phyloP scores from a whole-genome alignment of 2,113 vertebrate species.

The Mesembrinibis cayennensis region DNA sequence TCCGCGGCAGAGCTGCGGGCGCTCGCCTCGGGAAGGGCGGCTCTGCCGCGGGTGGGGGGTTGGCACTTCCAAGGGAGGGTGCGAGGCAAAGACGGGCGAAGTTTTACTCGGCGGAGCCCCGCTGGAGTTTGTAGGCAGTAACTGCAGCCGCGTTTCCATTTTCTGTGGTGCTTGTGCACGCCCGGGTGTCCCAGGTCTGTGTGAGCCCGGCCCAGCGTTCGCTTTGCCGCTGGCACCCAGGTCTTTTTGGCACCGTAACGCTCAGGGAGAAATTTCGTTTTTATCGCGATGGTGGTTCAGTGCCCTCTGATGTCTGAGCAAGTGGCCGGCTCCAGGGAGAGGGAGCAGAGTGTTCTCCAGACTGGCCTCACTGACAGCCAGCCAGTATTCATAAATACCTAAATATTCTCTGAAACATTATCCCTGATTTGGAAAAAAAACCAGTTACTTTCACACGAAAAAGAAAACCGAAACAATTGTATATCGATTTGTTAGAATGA shows the following conservation, averaged over 20 bases:
- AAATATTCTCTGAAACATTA: neutral
- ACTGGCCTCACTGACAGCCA: too few species aligned
- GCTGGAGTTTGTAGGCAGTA: fast-evolving
- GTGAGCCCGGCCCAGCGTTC: fast-evolving
- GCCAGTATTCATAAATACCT: neutral
- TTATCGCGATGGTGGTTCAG: fast-evolving
- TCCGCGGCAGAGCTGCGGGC: neutral
- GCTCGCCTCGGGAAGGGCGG: neutral
- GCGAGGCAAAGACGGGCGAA: too few species aligned
- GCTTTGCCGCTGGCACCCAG: neutral
- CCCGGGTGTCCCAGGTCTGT: neutral
- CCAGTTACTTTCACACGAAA: neutral
- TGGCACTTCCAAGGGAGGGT: fast-evolving
- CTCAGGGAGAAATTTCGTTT: fast-evolving
- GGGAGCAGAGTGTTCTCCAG: too few species aligned
- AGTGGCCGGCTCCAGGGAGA: neutral
- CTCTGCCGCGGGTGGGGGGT: neutral
- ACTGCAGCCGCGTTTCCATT: fast-evolving
- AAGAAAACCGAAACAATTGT: neutral
- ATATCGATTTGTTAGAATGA: neutral
- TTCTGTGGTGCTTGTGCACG: fast-evolving
- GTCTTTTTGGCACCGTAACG: fast-evolving
- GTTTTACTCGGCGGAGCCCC: neutral
- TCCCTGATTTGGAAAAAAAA: neutral
- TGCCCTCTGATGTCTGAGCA: neutral